Base-by-base conservation (phyloP, 92 coral and sea anemone species). In the Epizoanthus stellaris region DNA sequence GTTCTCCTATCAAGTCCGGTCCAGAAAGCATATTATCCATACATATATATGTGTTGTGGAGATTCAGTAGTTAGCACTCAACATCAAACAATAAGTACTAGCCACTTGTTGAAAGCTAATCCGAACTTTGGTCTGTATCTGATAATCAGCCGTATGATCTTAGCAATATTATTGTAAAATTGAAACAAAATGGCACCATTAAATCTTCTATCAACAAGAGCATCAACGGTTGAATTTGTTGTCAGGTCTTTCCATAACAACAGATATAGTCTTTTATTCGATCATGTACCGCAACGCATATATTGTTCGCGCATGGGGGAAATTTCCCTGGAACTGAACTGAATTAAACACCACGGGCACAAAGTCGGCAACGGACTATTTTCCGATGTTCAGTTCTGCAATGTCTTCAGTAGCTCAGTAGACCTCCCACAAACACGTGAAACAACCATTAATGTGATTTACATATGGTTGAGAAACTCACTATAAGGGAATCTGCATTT, bases 151-250 rank as follows among this genome's bases (percentile, higher is more conserved):
- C 15, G 30, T 45, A 15, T 75, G 64, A 19, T 75, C n/a, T 75
- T 56, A 75, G 80, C 45, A 45, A 45, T 63, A 19, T 40, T 62
- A 62, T 21, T 79, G 83, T 34, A 79, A 57, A 79, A 79, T 63
- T 43, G 49, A 62, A 39, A 63, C 57, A 43, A 79, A 79, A 63
- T 61, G 65, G 72, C 60, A 19, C 71, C 6, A 45, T 63, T 77
- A 62, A 62, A 42, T 79, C 72, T 79, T 79, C 58, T 79, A 79
- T 63, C 83, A 79, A 62, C 83, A 79, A 70, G 49, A 43, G 58
- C 45, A 79, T 42, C 58, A 63, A 77, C 21, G 56, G 20, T 14
- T 79, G 11, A 40, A 62, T 34, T 40, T 11, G 20, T 6, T 42
- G 12, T n/a, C 38, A 17, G 47, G 47, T 56, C 9, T 56, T 54